phyloP scores from a whole-genome alignment of 2,888 invertebrate species.

The Camptogramma bilineatum region DNA sequence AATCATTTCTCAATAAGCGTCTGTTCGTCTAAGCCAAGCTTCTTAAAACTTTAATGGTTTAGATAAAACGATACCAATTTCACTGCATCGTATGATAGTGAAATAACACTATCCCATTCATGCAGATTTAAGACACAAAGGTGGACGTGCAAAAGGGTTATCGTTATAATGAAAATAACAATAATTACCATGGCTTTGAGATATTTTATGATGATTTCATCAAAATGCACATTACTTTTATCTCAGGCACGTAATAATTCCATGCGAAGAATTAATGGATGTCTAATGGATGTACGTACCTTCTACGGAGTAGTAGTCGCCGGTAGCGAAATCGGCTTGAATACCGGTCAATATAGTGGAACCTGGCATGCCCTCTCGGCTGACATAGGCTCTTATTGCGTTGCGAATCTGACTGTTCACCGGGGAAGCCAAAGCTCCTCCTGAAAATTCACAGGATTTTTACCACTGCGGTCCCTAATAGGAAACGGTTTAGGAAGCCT shows the following conservation, averaged over 20 bases:
- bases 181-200: too few species aligned
- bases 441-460: background rate
- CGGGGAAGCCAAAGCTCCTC: slow-evolving; percentile 7
- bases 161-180: too few species aligned
- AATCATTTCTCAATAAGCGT: background rate
- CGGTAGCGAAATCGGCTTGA: background rate
- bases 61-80: too few species aligned
- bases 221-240: too few species aligned
- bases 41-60: background rate
- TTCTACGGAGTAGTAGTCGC: slow-evolving; percentile 9
- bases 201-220: too few species aligned
- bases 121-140: too few species aligned
- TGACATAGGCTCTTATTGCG: background rate
- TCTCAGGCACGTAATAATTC: too few species aligned
- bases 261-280: too few species aligned
- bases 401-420: slow-evolving; percentile 9
- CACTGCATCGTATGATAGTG: too few species aligned
- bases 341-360: slow-evolving; percentile 7
- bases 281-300: background rate
- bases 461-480: background rate
- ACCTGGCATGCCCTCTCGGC: background rate
- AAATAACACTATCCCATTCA: too few species aligned
- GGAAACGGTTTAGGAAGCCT: background rate
- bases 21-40: background rate
- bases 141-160: too few species aligned